phyloP scores from a whole-genome alignment of 30 jellyfish, hydroid and myxozoan genomes.

The Hydractinia symbiolongicarpus region DNA sequence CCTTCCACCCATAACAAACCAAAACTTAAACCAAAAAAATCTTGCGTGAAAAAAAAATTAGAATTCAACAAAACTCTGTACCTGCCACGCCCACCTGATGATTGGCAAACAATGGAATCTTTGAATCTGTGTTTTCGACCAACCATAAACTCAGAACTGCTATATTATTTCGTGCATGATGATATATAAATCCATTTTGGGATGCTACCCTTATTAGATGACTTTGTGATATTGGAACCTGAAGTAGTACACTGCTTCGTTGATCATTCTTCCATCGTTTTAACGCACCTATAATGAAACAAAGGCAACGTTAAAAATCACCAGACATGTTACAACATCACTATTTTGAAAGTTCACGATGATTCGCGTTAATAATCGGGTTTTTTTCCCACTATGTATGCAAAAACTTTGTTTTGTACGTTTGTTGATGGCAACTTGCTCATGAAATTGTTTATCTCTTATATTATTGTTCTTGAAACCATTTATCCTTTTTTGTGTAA shows the following conservation, averaged over 20 bases:
- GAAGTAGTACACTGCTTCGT: conserved; percentile 18
- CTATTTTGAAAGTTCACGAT: background rate
- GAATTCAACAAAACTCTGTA: background rate
- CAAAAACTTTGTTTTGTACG: too few relatives aligned
- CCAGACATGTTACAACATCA: background rate
- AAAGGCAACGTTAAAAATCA: background rate
- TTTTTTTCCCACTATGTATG: too few relatives aligned
- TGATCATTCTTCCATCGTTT: background rate
- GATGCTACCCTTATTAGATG: conserved; percentile 22
- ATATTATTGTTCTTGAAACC: too few relatives aligned
- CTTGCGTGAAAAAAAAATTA: too few relatives aligned
- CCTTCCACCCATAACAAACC: too few relatives aligned
- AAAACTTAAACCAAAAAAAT: too few relatives aligned
- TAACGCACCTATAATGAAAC: background rate
- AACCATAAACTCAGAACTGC: conserved; percentile 70
- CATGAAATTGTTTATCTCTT: too few relatives aligned
- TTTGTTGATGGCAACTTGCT: too few relatives aligned
- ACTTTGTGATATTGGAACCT: conserved; percentile 21
- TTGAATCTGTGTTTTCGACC: conserved; percentile 40
- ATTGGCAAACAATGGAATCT: conserved; percentile 66
- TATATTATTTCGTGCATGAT: conserved; percentile 59
- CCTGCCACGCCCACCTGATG: conserved; percentile 96
- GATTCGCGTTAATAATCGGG: too few relatives aligned
- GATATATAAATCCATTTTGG: conserved; percentile 50
- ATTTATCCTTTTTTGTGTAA: too few relatives aligned